phyloP scores from a whole-genome alignment of 2,888 invertebrate genomes.

The Luperina testacea region DNA sequence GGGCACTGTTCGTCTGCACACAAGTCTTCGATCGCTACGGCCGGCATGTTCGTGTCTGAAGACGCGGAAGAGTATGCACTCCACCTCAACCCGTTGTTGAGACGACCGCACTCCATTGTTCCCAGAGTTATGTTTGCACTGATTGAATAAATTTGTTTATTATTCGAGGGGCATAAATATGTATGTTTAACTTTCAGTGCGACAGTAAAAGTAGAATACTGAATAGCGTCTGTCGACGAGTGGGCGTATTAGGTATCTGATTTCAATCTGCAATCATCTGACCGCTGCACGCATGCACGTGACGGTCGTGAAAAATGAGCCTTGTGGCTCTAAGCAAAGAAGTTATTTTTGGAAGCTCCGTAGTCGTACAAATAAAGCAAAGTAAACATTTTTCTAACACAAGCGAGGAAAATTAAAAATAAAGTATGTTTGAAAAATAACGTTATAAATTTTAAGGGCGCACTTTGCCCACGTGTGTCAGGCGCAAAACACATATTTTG shows the following conservation, averaged over 20 bases:
- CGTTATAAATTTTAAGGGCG: constrained; percentile 21
- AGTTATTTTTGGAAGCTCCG: constrained; percentile 49
- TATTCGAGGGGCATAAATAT: constrained; percentile 67
- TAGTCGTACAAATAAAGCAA: constrained; percentile 34
- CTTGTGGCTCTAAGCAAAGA: constrained; percentile 30
- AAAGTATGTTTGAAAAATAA: constrained; percentile 25
- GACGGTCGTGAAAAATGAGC: constrained; percentile 44
- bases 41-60: constrained; percentile 69
- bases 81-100: constrained; percentile 79
- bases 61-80: constrained; percentile 74
- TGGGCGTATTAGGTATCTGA: constrained; percentile 83
- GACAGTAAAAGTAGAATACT: constrained; percentile 71
- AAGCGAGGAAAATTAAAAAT: constrained; percentile 29
- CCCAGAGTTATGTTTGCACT: constrained; percentile 61
- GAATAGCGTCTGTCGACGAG: constrained; percentile 72
- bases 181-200: constrained; percentile 63
- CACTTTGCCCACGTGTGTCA: constrained; percentile 22
- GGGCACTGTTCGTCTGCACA: constrained; percentile 72
- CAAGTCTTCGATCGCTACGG: constrained; percentile 74
- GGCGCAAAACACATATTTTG: constrained; percentile 29
- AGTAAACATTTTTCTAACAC: constrained; percentile 40
- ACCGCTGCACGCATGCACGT: constrained; percentile 61
- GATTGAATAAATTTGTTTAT: constrained; percentile 71
- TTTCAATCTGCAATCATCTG: constrained; percentile 80
- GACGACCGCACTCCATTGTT: constrained; percentile 84